Conservation (phyloP, 1,140 invertebrate genomes). For the Caenorhabditis brenneri region DNA sequence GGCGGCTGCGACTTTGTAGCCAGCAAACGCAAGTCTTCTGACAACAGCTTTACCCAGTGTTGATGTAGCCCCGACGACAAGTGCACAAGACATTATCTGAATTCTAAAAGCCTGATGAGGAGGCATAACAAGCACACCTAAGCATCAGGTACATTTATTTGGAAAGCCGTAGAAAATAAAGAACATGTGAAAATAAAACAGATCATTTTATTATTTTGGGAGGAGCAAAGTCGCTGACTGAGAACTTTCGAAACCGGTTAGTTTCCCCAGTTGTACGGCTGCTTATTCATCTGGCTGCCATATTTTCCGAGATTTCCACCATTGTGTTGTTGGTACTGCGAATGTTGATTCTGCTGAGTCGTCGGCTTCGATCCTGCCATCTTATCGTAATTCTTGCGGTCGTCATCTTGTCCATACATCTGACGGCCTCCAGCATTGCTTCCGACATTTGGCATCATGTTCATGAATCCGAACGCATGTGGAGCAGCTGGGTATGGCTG, state of each 20-base stretch:
- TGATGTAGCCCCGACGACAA: slow-evolving; percentile 13
- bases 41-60: slow-evolving; percentile 44
- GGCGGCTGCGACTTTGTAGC: slow-evolving; percentile 41
- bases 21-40: slow-evolving; percentile 43
- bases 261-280: slow-evolving; percentile 44
- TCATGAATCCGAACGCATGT: slow-evolving; percentile 1
- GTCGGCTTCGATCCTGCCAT: slow-evolving; percentile 29
- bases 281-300: slow-evolving; percentile 3
- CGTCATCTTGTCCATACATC: slow-evolving; percentile 44
- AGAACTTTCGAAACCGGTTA: slow-evolving; percentile 51
- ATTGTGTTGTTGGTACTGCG: slow-evolving; percentile 31
- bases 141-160: slow-evolving; percentile 38
- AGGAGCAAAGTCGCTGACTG: slow-evolving; percentile 46
- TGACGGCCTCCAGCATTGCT: slow-evolving; percentile 43
- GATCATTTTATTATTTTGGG: slow-evolving; percentile 43
- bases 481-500: slow-evolving; percentile 39
- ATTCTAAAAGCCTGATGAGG: slow-evolving; percentile 13
- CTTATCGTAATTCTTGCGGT: slow-evolving; percentile 45
- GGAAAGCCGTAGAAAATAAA: slow-evolving; percentile 37
- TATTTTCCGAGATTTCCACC: slow-evolving; percentile 35
- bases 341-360: slow-evolving; percentile 13
- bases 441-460: slow-evolving; percentile 44
- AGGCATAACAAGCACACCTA: neutral
- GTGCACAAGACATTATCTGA: slow-evolving; percentile 20
- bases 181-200: slow-evolving; percentile 42